phyloP scores from a whole-genome alignment of 2,888 invertebrate genomes.

The Caenorhabditis virilis region DNA sequence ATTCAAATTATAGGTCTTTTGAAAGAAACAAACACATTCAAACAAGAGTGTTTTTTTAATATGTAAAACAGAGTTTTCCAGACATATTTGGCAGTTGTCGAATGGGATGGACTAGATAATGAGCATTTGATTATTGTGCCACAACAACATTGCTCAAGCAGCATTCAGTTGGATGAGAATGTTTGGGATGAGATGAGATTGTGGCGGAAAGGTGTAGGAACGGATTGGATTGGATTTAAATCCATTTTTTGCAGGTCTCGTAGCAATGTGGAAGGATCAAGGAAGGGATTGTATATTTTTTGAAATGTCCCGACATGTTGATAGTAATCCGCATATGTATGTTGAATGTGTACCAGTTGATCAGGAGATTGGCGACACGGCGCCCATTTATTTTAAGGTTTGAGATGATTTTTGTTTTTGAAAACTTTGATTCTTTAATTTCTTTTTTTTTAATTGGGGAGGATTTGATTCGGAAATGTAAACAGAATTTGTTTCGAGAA shows the following conservation, averaged over 20 bases:
- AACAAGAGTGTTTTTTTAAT: too few relatives aligned
- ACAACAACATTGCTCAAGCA: conserved; percentile 79
- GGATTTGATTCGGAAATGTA: not conserved
- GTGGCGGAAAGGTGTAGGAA: conserved; percentile 76
- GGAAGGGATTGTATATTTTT: conserved; percentile 85
- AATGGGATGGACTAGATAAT: conserved; percentile 80
- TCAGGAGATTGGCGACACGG: conserved; percentile 82
- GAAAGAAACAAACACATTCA: too few relatives aligned
- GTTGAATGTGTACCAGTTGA: conserved; percentile 88
- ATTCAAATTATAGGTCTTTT: too few relatives aligned
- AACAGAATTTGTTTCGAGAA: not conserved
- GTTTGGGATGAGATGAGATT: conserved; percentile 85
- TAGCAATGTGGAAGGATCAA: conserved; percentile 77
- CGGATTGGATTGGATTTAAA: not conserved
- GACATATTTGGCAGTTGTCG: conserved; percentile 82
- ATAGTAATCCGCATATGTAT: conserved; percentile 78
- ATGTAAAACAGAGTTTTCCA: too few relatives aligned
- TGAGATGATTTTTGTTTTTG: too few relatives aligned
- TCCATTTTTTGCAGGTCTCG: conserved; percentile 72
- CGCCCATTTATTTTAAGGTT: conserved; percentile 91
- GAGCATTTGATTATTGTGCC: conserved; percentile 87
- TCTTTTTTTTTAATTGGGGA: not conserved
- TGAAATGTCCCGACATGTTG: conserved; percentile 82
- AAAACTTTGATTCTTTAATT: too few relatives aligned
- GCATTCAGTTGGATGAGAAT: conserved; percentile 88